Conservation (phyloP, 2,113 vertebrate species). For the Antigone vipio region DNA sequence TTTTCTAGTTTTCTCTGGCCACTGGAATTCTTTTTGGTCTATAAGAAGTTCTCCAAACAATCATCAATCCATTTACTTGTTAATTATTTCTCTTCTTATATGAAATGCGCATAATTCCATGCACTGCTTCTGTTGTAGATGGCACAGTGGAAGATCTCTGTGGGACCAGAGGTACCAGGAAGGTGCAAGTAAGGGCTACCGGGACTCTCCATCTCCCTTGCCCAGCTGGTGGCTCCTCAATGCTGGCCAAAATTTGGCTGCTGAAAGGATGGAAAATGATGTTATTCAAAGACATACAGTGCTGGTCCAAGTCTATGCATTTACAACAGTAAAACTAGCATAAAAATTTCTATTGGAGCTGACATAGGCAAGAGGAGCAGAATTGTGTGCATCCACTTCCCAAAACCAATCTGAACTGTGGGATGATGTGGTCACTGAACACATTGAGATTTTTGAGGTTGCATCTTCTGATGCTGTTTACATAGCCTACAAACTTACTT, state of each 20-base stretch:
- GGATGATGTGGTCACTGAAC: neutral
- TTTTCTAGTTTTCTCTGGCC: neutral
- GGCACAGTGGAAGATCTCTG: neutral
- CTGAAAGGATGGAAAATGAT: neutral
- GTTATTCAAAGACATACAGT: neutral
- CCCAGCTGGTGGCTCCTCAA: neutral
- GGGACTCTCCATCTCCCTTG: neutral
- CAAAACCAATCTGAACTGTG: neutral
- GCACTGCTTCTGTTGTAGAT: neutral
- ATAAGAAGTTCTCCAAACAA: neutral
- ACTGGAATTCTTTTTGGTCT: neutral
- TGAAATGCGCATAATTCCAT: neutral
- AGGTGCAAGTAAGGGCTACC: neutral
- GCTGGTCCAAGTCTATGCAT: neutral
- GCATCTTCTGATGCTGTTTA: neutral
- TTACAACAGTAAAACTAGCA: neutral
- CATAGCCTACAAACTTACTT: neutral
- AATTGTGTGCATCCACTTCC: neutral
- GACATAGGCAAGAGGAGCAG: neutral
- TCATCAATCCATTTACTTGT: neutral
- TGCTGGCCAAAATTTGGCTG: neutral
- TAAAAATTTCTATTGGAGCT: neutral
- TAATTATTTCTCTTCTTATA: neutral
- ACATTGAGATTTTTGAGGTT: accelerated
- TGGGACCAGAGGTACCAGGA: neutral